Base-by-base conservation (phyloP, 2,113 vertebrate genomes). In the Sitta europaea region DNA sequence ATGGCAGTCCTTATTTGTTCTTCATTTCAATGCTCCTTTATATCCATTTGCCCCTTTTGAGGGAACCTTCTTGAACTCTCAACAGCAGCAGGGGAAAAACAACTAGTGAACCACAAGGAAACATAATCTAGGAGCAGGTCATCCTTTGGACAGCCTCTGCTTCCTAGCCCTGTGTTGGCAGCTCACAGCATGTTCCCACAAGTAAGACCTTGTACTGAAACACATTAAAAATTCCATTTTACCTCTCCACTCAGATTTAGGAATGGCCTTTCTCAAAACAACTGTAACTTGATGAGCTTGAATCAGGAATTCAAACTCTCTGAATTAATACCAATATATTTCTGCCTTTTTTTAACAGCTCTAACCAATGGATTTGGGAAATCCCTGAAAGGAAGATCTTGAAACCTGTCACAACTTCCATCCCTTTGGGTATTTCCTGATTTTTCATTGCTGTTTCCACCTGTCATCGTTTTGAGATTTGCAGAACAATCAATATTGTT, bases 51-150 rank as follows among this genome's bases (percentile, higher is more conserved):
- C 6, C 42, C 12, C 42, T 53, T 3, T 57, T 67, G 38, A 63
- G 2, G 18, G 36, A 72, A 92, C 83, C 63, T 84, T 96, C 87
- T 83, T 57, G 38, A 90, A 81, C 66, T 97, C 90, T 85, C 80
- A 91, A 51, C 27, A 95, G 57, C 62, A 97, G 93, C 23, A 71
- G 14, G 22, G 31, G 79, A 89, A 97, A 94, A 96, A 13, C 43
- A 90, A 72, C 47, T 33, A 94, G 73, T 9, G n/a, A 88, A 35
- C 53, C 87, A 50, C 17, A 62, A 27, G 29, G 25, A 76, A 72
- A 95, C 47, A 88, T 80, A 86, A 73, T 68, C 87, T 61, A 92
- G 71, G 86, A 93, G 86, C 89, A 67, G 5, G 9, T 21, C 87
- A 48, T 48, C 68, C 20, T 74, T 43, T 55, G 43, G 43, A 67